phyloP scores from a whole-genome alignment of 2,888 invertebrate species.

The Zhengitettix transpicula region DNA sequence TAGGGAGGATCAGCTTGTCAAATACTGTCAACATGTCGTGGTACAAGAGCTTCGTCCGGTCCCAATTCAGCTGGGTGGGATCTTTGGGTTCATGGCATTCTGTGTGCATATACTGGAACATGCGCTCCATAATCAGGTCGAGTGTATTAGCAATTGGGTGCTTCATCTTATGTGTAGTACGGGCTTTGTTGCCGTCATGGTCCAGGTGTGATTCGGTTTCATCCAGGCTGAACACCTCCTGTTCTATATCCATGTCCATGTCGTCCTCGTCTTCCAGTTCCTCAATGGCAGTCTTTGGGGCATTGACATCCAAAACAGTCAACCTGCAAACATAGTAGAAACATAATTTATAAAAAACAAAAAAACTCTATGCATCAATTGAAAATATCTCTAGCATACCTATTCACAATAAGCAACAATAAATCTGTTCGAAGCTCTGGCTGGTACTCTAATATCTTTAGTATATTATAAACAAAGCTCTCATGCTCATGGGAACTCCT shows the following conservation, averaged over 20 bases:
- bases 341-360: too few species aligned
- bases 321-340: constrained; percentile 32
- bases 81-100: constrained; percentile 31
- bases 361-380: too few species aligned
- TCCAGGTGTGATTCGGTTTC: constrained; percentile 22
- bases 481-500: constrained; percentile 48
- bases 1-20: constrained; percentile 64
- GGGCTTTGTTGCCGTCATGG: not conserved
- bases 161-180: constrained; percentile 21
- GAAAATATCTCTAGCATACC: constrained; percentile 32
- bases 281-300: constrained; percentile 36
- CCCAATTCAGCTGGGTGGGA: constrained; percentile 28
- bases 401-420: constrained; percentile 56
- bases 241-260: constrained; percentile 36
- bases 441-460: constrained; percentile 58
- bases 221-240: constrained; percentile 20
- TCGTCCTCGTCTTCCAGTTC: constrained; percentile 31
- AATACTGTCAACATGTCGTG: constrained; percentile 49
- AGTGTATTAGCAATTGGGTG: constrained; percentile 46
- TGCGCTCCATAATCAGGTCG: constrained; percentile 59
- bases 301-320: constrained; percentile 56
- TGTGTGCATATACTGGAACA: constrained; percentile 50
- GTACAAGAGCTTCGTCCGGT: constrained; percentile 41
- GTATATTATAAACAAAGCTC: constrained; percentile 59
- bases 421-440: constrained; percentile 52